Conservation (phyloP, 2,113 vertebrate species). For the Coracopsis vasa region DNA sequence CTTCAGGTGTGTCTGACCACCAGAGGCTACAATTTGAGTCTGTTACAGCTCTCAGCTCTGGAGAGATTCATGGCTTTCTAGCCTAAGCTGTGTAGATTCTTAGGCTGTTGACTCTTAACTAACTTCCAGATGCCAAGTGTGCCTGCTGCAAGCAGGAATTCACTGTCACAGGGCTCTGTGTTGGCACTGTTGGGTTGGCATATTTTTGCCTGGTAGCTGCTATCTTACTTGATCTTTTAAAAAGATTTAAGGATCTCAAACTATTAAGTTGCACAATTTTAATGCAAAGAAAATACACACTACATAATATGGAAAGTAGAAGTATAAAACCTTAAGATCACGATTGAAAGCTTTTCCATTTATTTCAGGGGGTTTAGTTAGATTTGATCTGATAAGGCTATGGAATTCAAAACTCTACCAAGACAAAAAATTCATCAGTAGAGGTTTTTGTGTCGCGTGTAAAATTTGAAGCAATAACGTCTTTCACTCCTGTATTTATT, state of each 20-base stretch:
- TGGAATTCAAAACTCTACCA: background rate
- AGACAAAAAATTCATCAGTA: background rate
- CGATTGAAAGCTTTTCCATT: background rate
- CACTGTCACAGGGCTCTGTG: background rate
- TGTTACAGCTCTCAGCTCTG: background rate
- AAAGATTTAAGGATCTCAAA: background rate
- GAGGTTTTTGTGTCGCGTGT: background rate
- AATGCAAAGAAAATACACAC: background rate
- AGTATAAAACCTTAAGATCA: background rate
- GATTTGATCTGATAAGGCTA: background rate
- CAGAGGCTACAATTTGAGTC: accelerated
- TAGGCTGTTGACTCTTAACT: background rate
- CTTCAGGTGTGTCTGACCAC: background rate
- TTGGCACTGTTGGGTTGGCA: background rate
- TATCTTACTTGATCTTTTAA: background rate
- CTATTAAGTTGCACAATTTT: background rate
- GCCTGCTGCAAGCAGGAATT: background rate
- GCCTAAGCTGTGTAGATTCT: background rate
- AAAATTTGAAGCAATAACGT: background rate
- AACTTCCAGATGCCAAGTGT: background rate
- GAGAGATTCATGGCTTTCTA: background rate
- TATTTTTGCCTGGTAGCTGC: background rate
- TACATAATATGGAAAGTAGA: background rate
- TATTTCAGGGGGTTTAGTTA: background rate
- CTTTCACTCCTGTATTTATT: background rate